Base-by-base conservation (phyloP, 2,797 vertebrate species). In the Enteromius trimaculatus region DNA sequence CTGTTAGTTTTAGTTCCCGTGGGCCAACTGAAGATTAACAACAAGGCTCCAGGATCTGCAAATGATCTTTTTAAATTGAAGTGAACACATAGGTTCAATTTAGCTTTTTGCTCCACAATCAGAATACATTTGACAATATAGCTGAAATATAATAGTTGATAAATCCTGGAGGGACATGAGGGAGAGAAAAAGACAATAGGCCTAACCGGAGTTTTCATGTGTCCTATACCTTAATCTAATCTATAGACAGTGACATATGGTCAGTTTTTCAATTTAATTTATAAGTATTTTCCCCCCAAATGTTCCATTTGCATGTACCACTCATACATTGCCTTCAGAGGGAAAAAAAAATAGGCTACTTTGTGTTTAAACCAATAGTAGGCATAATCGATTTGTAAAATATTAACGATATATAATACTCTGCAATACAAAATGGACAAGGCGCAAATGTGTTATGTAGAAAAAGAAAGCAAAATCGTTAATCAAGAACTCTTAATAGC, bases 1-100 rank as follows among this genome's bases (percentile, higher is more conserved):
- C 16, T 51, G 34, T 68, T 60, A 42, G 69, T 81, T 58, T 58
- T 65, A 42, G 49, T 21, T 77, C 77, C 83, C 79, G 75, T 79
- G 81, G 29, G 75, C 69, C 53, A 69, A 79, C 58, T 71, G 53
- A 53, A 66, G 31, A 82, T 31, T 58, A 68, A 11, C n/a, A 69
- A 49, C 44, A 69, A 58, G 42, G 78, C 68, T 21, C 6, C 17
- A 74, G 42, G 70, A 85, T 70, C 55, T 79, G 66, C 21, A 1
- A 64, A 64, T 72, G 0, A 71, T 60, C 37, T 5, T 23, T 26
- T 68, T 17, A 11, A 42, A 37, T 21, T 34, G 7, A 70, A 68
- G 9, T 60, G 26, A 26, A 1, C 55, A 13, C 42, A 17, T 6
- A 60, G 42, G 17, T 9, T 26, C 34, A 80, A 16, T 34, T 47